Percentiles rank a stretch among this genome's conserved stretches.
Conservation (phyloP, 1,140 invertebrate species). For the Hypsibius dujardini region DNA sequence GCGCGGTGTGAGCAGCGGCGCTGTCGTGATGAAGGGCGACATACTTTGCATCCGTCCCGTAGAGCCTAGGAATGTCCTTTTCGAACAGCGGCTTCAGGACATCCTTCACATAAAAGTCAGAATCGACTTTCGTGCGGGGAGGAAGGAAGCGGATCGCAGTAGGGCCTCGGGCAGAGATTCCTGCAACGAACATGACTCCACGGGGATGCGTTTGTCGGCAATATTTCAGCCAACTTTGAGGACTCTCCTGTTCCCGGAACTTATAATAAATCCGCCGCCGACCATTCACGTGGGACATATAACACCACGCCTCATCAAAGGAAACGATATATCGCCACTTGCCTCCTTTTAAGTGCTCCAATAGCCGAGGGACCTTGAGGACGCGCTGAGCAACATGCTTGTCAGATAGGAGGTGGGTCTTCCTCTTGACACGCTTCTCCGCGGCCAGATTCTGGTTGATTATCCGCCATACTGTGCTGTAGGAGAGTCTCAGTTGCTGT, state of each 20-base stretch:
- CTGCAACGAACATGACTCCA: background rate
- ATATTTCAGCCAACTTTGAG: background rate
- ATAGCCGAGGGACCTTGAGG: background rate
- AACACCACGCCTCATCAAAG: background rate
- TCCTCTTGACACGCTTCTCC: no score
- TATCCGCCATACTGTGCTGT: no score
- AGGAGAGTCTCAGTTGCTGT: no score
- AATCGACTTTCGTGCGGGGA: background rate
- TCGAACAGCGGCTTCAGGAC: background rate
- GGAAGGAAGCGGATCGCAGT: background rate
- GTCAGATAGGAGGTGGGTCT: background rate
- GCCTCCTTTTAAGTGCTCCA: background rate
- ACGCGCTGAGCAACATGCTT: background rate
- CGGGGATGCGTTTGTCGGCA: background rate
- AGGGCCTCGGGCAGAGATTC: background rate
- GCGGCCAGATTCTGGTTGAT: no score
- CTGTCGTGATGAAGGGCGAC: slow-evolving; percentile 3
- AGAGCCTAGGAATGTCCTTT: background rate
- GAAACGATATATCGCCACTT: background rate
- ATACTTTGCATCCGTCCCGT: background rate
- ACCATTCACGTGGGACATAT: background rate
- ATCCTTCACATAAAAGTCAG: background rate
- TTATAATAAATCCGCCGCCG: slow-evolving; percentile 4
- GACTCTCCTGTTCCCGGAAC: slow-evolving; percentile 2
- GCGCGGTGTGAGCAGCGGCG: background rate